phyloP scores from a whole-genome alignment of 2,888 invertebrate genomes.

The Eremobia ochroleuca region DNA sequence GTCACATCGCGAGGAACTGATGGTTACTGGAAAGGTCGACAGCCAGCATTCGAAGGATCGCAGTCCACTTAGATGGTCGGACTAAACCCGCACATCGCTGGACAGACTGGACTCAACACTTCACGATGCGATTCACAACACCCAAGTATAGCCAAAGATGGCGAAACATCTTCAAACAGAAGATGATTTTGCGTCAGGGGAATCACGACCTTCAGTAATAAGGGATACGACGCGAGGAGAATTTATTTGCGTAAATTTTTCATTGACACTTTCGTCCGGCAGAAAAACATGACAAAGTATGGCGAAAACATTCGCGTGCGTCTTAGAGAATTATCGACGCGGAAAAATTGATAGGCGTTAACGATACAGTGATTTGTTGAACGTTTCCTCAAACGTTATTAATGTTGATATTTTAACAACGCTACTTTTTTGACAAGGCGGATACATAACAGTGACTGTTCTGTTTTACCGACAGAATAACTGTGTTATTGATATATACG shows the following conservation, averaged over 20 bases:
- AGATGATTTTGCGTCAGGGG: background rate
- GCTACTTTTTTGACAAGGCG: constrained; percentile 46
- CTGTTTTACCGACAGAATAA: constrained; percentile 24
- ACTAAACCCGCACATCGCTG: background rate
- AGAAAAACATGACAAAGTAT: background rate
- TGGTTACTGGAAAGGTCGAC: background rate
- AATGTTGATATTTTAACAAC: constrained; percentile 10
- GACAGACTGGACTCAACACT: background rate
- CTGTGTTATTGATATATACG: constrained; percentile 42
- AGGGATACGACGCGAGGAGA: background rate
- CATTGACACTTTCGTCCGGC: background rate
- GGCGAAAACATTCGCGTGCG: background rate
- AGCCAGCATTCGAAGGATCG: background rate
- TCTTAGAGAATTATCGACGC: constrained; percentile 8
- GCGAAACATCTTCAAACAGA: background rate
- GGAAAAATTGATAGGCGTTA: constrained; percentile 42
- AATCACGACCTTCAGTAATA: background rate
- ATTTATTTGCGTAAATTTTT: background rate
- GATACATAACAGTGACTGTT: constrained; percentile 34
- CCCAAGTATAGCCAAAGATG: background rate
- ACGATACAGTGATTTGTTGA: constrained; percentile 42
- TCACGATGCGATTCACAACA: background rate
- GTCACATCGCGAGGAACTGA: background rate
- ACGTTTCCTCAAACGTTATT: constrained; percentile 35
- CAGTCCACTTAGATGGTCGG: background rate